Base-by-base conservation (phyloP, 2,797 vertebrate genomes). In the Chromobotia macracanthus region DNA sequence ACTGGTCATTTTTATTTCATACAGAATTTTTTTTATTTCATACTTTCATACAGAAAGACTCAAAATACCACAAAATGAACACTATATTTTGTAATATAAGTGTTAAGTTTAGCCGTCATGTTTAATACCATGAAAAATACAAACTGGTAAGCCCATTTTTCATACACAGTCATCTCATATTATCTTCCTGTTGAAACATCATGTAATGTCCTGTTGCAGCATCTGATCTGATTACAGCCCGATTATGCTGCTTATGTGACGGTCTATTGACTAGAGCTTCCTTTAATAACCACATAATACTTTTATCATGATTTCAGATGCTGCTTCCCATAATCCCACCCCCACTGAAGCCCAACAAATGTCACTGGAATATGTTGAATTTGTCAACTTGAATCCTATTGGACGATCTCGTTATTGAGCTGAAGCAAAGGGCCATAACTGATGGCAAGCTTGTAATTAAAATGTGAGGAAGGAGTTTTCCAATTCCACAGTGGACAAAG, bases 361-460 rank as follows among this genome's bases (percentile, higher is more conserved):
- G 72, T 83, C 78, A 78, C 66, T 56, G 63, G 50, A 79, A 84
- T 19, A 48, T 51, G 25, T 56, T 70, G n/a, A 55, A 31, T 65
- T 55, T 38, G 28, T 58, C 75, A 63, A 15, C 28, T 60, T 0
- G 56, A 56, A 61, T 72, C 56, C 31, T 11, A 65, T 61, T 75
- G 63, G 83, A 80, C 46, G 56, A 28, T 56, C 79, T 56, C 81
- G 75, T 85, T 83, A 85, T 68, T 82, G 86, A 87, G 73, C 18
- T 13, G 12, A 25, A 87, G 88, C 87, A 87, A 41, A 56, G 80
- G 80, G 80, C 73, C 75, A 7, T 77, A 65, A 64, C 78, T 81
- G 65, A 80, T 87, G 86, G 79, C 82, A 53, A 48, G 77, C 86
- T 82, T 9, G 82, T 89, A 94, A 92, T 93, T 91, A 93, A 92